These are phyloP conservation scores for Myzus persicae DNA, from an alignment of 1,140 invertebrate genomes.

Conservation along the genomic window DNA sequence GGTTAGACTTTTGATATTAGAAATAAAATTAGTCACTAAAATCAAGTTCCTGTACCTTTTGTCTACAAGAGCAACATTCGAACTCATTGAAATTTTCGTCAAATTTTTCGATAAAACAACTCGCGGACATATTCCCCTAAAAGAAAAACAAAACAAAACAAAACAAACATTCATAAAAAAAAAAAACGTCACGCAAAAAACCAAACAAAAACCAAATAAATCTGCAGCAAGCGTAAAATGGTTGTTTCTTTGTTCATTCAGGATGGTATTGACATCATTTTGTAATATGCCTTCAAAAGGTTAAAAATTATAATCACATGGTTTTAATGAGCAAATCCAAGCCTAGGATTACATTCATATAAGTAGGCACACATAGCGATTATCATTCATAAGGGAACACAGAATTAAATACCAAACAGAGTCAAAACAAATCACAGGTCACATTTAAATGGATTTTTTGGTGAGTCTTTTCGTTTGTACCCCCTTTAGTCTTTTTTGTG, in stretches of 20 bases:
- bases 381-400: not conserved
- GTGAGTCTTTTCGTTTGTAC: not conserved
- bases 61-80: slow-evolving; percentile 95
- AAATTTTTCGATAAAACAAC: slow-evolving; percentile 71
- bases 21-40: slow-evolving; percentile 16
- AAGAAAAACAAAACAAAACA: slow-evolving; percentile 63
- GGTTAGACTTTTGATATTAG: slow-evolving; percentile 29
- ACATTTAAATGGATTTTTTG: not conserved
- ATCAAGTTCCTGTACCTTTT: slow-evolving; percentile 76
- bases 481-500: too few species aligned
- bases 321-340: not conserved
- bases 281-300: not conserved
- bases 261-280: not conserved
- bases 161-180: slow-evolving; percentile 52
- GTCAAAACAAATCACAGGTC: not conserved
- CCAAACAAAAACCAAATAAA: slow-evolving; percentile 46
- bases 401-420: not conserved
- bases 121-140: slow-evolving; percentile 66
- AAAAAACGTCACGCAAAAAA: slow-evolving; percentile 35
- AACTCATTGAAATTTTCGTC: slow-evolving; percentile 88
- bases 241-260: not conserved
- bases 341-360: not conserved
- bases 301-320: not conserved
- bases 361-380: not conserved
- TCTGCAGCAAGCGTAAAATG: slow-evolving; percentile 30